These are phyloP conservation scores for Helicoverpa zea DNA, from an alignment of 1,140 invertebrate genomes.

Conservation along the genomic window DNA sequence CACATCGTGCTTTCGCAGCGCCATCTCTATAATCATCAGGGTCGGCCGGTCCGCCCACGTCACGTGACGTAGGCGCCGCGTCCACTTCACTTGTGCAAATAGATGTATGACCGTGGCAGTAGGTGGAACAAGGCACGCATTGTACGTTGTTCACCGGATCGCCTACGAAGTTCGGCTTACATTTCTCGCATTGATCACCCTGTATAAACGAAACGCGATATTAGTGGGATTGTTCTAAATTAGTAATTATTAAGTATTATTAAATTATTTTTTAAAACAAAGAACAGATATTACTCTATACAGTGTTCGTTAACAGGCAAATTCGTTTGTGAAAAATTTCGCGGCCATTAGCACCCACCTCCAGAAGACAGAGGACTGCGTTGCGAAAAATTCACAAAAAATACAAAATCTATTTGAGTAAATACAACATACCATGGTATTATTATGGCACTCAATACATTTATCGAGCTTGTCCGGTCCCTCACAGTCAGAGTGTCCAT, in stretches of 20 bases:
- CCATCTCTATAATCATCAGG: constrained; percentile 88
- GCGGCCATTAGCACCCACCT: no score
- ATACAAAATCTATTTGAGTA: not conserved
- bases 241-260: no score
- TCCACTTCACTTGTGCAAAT: constrained; percentile 90
- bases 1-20: constrained; percentile 92
- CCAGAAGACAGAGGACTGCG: no score
- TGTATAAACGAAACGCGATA: constrained; percentile 63
- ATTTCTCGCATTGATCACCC: constrained; percentile 95
- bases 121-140: constrained; percentile 95
- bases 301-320: no score
- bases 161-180: constrained; percentile 95
- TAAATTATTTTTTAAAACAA: no score
- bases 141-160: constrained; percentile 95
- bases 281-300: no score
- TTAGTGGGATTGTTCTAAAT: not conserved
- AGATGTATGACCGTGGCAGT: constrained; percentile 96
- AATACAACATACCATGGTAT: constrained; percentile 91
- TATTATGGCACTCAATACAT: constrained; percentile 96
- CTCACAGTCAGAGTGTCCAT: constrained; percentile 97
- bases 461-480: constrained; percentile 93
- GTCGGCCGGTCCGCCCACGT: constrained; percentile 86
- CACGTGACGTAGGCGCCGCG: constrained; percentile 83
- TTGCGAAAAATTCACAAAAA: no score
- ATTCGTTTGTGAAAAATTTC: no score